phyloP scores from a whole-genome alignment of 2,113 vertebrate genomes.

The Amphilophus citrinellus region DNA sequence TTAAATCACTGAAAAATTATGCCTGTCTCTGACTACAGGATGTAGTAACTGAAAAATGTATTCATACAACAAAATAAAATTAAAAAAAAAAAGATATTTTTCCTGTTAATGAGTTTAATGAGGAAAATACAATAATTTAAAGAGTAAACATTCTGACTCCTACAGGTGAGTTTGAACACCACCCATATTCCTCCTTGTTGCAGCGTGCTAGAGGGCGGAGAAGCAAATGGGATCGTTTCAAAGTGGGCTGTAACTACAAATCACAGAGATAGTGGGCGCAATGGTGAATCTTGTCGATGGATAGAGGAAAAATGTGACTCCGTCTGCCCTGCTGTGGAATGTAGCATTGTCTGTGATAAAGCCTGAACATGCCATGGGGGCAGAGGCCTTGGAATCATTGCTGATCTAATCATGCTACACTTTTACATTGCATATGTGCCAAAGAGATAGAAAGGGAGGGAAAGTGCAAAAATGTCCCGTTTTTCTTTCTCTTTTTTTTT shows the following conservation, averaged over 20 bases:
- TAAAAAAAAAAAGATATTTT: background rate
- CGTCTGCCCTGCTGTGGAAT: conserved; percentile 62
- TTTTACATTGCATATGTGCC: conserved; percentile 53
- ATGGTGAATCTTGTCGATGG: conserved; percentile 61
- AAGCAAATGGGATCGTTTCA: conserved; percentile 27
- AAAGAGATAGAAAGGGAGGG: conserved; percentile 19
- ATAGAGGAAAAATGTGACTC: conserved; percentile 54
- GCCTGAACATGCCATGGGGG: conserved; percentile 59
- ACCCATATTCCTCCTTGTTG: conserved; percentile 8
- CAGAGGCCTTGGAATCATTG: conserved; percentile 49
- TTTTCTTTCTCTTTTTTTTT: background rate
- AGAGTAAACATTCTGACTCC: no score
- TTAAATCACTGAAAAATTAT: background rate
- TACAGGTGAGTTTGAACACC: background rate
- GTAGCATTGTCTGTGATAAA: conserved; percentile 61
- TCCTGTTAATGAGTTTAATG: background rate
- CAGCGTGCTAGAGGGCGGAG: conserved; percentile 26
- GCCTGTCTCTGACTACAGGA: no score
- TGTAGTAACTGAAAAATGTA: no score
- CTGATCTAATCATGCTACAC: conserved; percentile 65
- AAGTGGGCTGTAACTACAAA: conserved; percentile 60
- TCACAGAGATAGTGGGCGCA: conserved; percentile 55
- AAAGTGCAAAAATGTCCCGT: conserved; percentile 5
- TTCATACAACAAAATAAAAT: no score
- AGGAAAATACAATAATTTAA: background rate